Evolutionary conservation across 2,888 invertebrate species (phyloP).

Genomic region (Adelphocoris suturalis): DNA sequence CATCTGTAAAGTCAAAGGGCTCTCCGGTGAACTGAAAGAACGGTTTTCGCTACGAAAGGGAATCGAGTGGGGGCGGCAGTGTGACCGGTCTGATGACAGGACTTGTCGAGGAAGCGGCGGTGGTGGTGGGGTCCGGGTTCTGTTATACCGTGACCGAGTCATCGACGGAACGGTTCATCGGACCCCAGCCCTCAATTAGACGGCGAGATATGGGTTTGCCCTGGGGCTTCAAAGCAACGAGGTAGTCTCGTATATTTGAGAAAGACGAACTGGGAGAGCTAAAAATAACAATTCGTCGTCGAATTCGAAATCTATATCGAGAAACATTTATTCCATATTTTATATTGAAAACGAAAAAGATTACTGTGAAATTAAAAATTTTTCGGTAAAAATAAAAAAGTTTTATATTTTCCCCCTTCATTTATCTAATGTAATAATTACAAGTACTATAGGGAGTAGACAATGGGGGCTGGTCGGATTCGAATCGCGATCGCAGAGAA

Average conservation of each 20-base stretch:
- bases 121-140: not conserved
- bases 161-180: slow-evolving; percentile 39
- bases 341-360: too few relatives aligned
- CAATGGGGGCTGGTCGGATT: too few relatives aligned
- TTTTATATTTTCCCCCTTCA: too few relatives aligned
- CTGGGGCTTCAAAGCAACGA: not conserved
- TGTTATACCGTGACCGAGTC: slow-evolving; percentile 32
- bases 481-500: too few relatives aligned
- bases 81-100: not conserved
- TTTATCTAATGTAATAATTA: too few relatives aligned
- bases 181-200: not conserved
- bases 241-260: not conserved
- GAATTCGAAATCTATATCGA: too few relatives aligned
- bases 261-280: too few relatives aligned
- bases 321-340: too few relatives aligned
- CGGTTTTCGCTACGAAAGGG: not conserved
- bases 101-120: not conserved
- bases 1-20: not conserved
- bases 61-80: not conserved
- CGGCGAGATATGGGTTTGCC: slow-evolving; percentile 18
- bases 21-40: not conserved
- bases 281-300: too few relatives aligned
- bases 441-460: too few relatives aligned
- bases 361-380: too few relatives aligned
- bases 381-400: too few relatives aligned